Conservation (phyloP, 2,113 vertebrate species). For the Plecturocebus donacophilus region DNA sequence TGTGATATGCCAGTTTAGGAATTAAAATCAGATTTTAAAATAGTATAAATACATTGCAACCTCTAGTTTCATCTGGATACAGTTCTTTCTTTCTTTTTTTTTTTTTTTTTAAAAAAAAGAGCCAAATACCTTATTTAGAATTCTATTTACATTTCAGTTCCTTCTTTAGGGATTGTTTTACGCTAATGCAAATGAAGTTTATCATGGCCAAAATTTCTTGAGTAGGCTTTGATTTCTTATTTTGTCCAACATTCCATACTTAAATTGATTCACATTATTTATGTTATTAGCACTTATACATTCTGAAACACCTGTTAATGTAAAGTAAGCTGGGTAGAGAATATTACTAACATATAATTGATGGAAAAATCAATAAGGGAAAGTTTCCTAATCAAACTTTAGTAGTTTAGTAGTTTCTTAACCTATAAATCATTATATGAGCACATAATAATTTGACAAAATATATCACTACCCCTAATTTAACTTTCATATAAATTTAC, state of each 20-base stretch:
- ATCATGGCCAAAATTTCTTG: background rate
- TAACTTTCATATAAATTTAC: background rate
- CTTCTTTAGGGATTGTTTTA: background rate
- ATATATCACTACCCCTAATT: background rate
- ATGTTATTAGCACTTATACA: background rate
- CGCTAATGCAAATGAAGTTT: background rate
- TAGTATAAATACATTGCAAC: background rate
- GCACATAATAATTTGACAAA: background rate
- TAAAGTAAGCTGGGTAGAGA: background rate
- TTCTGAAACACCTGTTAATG: slow-evolving; percentile 2
- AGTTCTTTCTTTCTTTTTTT: background rate
- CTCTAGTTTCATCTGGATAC: background rate
- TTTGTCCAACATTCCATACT: slow-evolving; percentile 8
- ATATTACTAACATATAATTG: background rate
- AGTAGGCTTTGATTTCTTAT: slow-evolving; percentile 9
- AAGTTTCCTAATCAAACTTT: background rate
- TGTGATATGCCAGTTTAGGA: background rate
- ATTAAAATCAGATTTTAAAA: slow-evolving; percentile 50
- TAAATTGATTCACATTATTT: slow-evolving; percentile 12
- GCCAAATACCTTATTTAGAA: background rate
- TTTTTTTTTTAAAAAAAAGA: background rate
- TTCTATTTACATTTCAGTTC: slow-evolving; percentile 16
- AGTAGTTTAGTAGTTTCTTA: too few species aligned
- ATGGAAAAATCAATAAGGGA: background rate
- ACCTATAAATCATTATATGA: background rate